Conservation (phyloP, 2,888 invertebrate species). For the Entomobrya proxima region DNA sequence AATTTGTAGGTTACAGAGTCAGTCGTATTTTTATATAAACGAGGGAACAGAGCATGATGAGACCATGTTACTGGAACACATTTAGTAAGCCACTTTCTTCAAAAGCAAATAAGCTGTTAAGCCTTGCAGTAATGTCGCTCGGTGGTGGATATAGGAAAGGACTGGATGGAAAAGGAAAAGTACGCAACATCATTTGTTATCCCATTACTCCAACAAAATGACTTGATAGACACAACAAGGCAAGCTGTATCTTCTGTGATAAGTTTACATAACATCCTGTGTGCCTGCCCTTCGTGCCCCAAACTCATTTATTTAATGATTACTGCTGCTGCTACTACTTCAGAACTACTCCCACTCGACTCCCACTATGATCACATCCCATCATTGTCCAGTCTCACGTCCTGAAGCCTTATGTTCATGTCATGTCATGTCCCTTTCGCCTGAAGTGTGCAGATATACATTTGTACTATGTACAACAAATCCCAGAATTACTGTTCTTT, state of each 20-base stretch:
- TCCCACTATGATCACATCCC: conserved; percentile 10
- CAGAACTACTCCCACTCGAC: background rate
- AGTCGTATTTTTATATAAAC: conserved; percentile 36
- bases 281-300: conserved; percentile 9
- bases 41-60: conserved; percentile 5
- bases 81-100: background rate
- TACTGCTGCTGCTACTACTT: conserved; percentile 10
- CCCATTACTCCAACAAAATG: background rate
- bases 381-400: conserved; percentile 16
- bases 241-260: background rate
- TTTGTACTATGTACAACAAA: background rate
- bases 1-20: conserved; percentile 59
- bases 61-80: conserved; percentile 9
- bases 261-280: conserved; percentile 26
- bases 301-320: conserved; percentile 28
- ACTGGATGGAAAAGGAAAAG: background rate
- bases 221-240: background rate
- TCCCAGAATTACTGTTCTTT: conserved; percentile 1
- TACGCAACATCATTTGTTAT: background rate
- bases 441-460: background rate
- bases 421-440: background rate
- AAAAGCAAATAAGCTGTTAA: background rate
- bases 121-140: background rate
- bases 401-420: background rate
- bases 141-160: background rate